Conservation (phyloP, 2,797 vertebrate genomes). For the Crenuchus spilurus region DNA sequence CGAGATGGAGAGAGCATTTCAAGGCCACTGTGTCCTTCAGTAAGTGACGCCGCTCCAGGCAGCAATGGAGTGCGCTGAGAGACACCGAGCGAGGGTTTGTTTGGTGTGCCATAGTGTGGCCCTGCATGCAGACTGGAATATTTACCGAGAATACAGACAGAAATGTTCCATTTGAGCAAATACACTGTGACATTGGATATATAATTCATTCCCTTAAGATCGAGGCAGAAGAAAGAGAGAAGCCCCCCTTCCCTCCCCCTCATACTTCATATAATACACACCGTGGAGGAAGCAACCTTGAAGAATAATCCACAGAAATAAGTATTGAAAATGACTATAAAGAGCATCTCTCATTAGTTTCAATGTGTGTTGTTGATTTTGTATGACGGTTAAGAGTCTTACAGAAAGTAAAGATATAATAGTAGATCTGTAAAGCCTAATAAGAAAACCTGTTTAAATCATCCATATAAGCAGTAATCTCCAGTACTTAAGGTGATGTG, state of each 20-base stretch:
- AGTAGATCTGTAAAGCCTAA: too few relatives aligned
- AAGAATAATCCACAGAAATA: not conserved
- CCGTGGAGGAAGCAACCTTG: not conserved
- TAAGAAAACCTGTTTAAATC: not conserved
- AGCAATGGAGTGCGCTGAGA: constrained; percentile 24
- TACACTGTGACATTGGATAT: constrained; percentile 40
- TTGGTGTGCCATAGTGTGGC: constrained; percentile 22
- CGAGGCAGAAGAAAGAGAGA: constrained; percentile 1
- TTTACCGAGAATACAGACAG: constrained; percentile 34
- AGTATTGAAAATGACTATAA: not conserved
- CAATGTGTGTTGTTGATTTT: not conserved
- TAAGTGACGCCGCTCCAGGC: not conserved
- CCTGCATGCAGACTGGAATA: constrained; percentile 35
- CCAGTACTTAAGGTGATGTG: too few relatives aligned
- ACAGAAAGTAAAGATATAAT: not conserved
- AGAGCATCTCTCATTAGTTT: not conserved
- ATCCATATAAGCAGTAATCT: too few relatives aligned
- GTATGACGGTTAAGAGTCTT: not conserved
- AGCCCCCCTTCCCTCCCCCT: not conserved
- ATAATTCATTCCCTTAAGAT: constrained; percentile 36
- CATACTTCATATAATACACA: too few relatives aligned
- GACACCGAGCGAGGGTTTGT: constrained; percentile 5
- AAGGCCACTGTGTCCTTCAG: constrained; percentile 21
- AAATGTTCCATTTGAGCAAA: constrained; percentile 17
- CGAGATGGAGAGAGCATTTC: not conserved